Evolutionary conservation across 2,113 vertebrate genomes (phyloP).

Genomic region (Phalacrocorax pelagicus): DNA sequence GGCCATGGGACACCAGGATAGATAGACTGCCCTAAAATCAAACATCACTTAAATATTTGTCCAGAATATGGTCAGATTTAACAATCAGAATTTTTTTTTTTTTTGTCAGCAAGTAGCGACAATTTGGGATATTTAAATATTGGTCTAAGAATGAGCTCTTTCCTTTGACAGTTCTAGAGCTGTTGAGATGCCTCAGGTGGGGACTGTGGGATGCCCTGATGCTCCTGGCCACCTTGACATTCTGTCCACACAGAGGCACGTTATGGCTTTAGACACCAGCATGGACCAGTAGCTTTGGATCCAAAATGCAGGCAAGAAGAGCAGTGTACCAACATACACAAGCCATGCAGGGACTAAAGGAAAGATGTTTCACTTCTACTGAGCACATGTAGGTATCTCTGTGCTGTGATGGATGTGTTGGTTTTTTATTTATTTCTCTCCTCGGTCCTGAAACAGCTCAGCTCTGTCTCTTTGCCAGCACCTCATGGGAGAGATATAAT

Average conservation of each 20-base stretch:
- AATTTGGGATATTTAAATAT: background rate
- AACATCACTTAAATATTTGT: background rate
- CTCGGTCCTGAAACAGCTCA: background rate
- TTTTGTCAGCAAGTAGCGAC: background rate
- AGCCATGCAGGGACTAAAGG: background rate
- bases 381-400: background rate
- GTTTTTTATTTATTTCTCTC: background rate
- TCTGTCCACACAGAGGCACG: accelerated
- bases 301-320: background rate
- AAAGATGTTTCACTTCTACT: background rate
- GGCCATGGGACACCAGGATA: background rate
- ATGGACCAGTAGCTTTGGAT: background rate
- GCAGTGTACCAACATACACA: background rate
- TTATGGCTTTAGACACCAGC: background rate
- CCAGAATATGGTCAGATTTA: background rate
- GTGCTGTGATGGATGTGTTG: background rate
- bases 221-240: background rate
- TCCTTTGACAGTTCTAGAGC: background rate
- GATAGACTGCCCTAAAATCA: background rate
- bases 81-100: background rate
- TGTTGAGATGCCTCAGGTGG: background rate
- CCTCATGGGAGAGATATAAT: background rate
- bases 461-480: background rate
- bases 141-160: background rate
- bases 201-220: background rate